These are phyloP conservation scores for Leucophenga montana DNA, from an alignment of 2,888 invertebrate genomes.

Conservation along the genomic window DNA sequence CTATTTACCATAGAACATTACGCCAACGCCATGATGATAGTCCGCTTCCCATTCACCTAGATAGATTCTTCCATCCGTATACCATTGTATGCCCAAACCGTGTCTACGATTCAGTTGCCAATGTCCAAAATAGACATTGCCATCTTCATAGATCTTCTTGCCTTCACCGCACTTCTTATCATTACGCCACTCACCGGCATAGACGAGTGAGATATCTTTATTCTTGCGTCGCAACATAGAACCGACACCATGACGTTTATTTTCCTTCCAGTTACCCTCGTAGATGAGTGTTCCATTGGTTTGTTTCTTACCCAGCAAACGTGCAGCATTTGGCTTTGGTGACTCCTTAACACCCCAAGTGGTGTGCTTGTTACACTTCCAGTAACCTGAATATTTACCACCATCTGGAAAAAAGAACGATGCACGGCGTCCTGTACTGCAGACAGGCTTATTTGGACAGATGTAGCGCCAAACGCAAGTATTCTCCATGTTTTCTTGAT, in stretches of 20 bases:
- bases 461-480: constrained; percentile 46
- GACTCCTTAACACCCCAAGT: constrained; percentile 62
- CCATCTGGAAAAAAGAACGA: constrained; percentile 60
- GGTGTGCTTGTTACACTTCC: constrained; percentile 58
- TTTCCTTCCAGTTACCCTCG: constrained; percentile 66
- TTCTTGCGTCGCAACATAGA: constrained; percentile 58
- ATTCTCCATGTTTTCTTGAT: constrained; percentile 43
- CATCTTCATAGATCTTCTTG: constrained; percentile 67
- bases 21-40: constrained; percentile 66
- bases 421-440: constrained; percentile 57
- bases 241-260: constrained; percentile 67
- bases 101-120: constrained; percentile 66
- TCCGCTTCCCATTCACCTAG: constrained; percentile 70
- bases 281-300: constrained; percentile 54
- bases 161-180: constrained; percentile 70
- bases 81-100: constrained; percentile 71
- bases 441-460: constrained; percentile 51
- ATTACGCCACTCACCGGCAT: constrained; percentile 66
- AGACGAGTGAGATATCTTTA: constrained; percentile 60
- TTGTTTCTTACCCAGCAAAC: constrained; percentile 46
- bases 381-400: constrained; percentile 64
- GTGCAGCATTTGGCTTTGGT: constrained; percentile 31
- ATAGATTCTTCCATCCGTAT: constrained; percentile 62
- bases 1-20: constrained; percentile 64
- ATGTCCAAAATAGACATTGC: constrained; percentile 65